phyloP scores from a whole-genome alignment of 1,140 invertebrate species.

The Panagrolaimus sp. region DNA sequence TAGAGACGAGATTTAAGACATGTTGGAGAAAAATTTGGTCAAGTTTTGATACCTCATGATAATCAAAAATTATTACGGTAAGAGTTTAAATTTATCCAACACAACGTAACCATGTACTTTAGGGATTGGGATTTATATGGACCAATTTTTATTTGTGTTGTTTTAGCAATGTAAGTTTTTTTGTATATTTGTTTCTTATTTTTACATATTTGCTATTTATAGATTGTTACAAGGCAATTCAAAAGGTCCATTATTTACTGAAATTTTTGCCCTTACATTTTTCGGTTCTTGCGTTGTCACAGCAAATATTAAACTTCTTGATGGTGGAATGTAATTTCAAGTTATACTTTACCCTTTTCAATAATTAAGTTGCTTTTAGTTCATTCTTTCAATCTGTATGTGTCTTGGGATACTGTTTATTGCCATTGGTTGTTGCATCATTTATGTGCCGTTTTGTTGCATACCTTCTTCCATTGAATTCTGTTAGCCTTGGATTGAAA shows the following conservation, averaged over 20 bases:
- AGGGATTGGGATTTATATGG: constrained; percentile 99
- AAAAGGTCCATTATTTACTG: constrained; percentile 90
- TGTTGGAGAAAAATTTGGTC: constrained; percentile 84
- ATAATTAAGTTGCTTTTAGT: constrained; percentile 59
- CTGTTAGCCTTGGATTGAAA: constrained; percentile 67
- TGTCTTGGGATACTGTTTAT: constrained; percentile 90
- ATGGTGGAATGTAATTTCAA: constrained; percentile 60
- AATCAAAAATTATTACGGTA: constrained; percentile 80
- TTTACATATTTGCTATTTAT: constrained; percentile 30
- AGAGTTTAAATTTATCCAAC: too few species aligned
- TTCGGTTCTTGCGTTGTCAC: constrained; percentile 90
- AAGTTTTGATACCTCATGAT: constrained; percentile 87
- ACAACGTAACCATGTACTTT: too few species aligned
- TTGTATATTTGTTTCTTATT: neutral
- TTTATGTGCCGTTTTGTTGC: constrained; percentile 69
- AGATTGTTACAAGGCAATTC: constrained; percentile 74
- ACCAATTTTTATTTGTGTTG: constrained; percentile 86
- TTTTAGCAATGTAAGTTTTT: constrained; percentile 81
- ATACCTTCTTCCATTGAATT: constrained; percentile 68
- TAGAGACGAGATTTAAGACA: constrained; percentile 84
- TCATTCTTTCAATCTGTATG: constrained; percentile 97
- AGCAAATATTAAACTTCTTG: constrained; percentile 84
- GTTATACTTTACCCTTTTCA: neutral
- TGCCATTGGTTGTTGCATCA: constrained; percentile 78
- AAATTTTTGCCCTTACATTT: constrained; percentile 98